Evolutionary conservation across 1,140 invertebrate species (phyloP), one percentile per base, ranked within the genome.

Genomic region (Alviniconcha marisindica): DNA sequence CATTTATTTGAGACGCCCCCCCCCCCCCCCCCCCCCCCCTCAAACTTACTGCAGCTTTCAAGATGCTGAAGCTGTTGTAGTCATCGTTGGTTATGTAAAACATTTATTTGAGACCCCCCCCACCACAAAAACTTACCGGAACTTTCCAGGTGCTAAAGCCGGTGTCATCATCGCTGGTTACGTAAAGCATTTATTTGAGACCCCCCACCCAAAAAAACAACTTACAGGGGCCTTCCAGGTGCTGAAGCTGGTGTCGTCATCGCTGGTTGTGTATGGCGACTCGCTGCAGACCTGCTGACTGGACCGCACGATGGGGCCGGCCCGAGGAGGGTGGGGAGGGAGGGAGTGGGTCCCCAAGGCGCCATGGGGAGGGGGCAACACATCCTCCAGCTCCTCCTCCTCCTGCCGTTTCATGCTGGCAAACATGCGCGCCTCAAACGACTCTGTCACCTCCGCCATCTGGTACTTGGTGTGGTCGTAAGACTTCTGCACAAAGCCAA

Each of bases 401-500:
- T 83, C 84, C 69, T 91, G 86, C 33, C 89, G 81, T 54, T 88
- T 85, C 86, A 92, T 87, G 44, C 89, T 91, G 28, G 84, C 84
- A 63, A 91, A 87, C 90, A 92, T 91, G 31, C 81, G 81, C 0
- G 87, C 86, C 82, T 92, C 91, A 85, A 89, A 91, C 14, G 89
- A 91, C 18, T 92, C 91, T 28, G 90, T 89, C 28, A 91, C 63
- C 24, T 92, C 90, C 18, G 81, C 88, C 86, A 88, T 87, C 79
- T 90, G 85, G 77, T 92, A 92, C 80, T 89, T 90, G 42, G 82
- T 85, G 77, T 76, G 66, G 78, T 91, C 88, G 77, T 92, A 92
- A 3, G 84, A 81, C 71, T 89, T 90, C 87, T 89, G 83, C 40
- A 63, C 66, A 60, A 60, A 60, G n/a, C 10, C 56, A n/a, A n/a